phyloP scores from a whole-genome alignment of 2,888 invertebrate genomes.

The Cactoblastis cactorum region DNA sequence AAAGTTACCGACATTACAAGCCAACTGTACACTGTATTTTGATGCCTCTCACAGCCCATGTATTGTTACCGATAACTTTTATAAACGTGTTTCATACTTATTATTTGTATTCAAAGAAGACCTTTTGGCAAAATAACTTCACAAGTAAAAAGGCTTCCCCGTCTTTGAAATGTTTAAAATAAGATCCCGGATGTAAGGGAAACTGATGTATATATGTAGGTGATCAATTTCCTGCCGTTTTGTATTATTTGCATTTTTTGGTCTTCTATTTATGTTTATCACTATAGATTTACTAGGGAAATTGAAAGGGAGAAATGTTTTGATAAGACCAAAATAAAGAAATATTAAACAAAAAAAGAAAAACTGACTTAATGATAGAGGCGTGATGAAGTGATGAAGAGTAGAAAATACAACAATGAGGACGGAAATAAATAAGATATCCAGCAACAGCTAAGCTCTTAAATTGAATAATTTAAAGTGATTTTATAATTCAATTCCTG shows the following conservation, averaged over 20 bases:
- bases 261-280: not conserved
- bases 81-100: conserved; percentile 16
- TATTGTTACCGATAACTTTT: conserved; percentile 30
- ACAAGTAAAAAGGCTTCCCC: not conserved
- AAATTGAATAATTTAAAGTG: too few species aligned
- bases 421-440: too few species aligned
- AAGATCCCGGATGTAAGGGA: not conserved
- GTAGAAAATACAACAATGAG: too few species aligned
- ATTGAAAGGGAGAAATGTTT: too few species aligned
- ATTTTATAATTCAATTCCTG: too few species aligned
- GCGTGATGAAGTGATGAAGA: too few species aligned
- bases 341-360: too few species aligned
- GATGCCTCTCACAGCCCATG: conserved; percentile 27
- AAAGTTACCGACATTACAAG: conserved; percentile 36
- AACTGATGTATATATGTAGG: not conserved
- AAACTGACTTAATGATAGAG: too few species aligned
- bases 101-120: conserved; percentile 11
- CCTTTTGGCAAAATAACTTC: conserved; percentile 6
- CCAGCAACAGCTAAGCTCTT: too few species aligned
- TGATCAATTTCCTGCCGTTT: not conserved
- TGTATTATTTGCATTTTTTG: not conserved
- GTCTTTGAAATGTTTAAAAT: conserved; percentile 5
- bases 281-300: too few species aligned
- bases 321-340: too few species aligned
- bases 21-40: conserved; percentile 28